Conservation (phyloP, 2,888 invertebrate species). For the Tethea ocularis region DNA sequence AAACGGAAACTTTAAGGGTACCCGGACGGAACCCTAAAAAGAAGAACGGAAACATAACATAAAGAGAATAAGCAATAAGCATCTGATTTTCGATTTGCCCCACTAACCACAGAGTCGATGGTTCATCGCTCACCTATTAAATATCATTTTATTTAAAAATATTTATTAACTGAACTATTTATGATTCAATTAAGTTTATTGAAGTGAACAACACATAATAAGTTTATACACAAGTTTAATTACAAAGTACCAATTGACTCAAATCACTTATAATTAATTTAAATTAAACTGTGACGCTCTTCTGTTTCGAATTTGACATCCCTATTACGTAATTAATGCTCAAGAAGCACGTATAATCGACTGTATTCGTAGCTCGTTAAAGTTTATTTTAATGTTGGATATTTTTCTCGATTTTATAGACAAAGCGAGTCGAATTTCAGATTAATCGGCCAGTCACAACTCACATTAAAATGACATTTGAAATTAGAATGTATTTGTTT, state of each 20-base stretch:
- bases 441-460: slow-evolving; percentile 23
- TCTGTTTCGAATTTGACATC: slow-evolving; percentile 29
- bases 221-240: not conserved
- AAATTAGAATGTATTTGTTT: not conserved
- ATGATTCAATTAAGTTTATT: not conserved
- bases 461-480: slow-evolving; percentile 12
- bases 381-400: slow-evolving; percentile 18
- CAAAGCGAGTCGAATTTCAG: slow-evolving; percentile 37
- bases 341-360: slow-evolving; percentile 17
- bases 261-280: slow-evolving; percentile 29
- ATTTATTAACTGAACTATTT: too few relatives aligned
- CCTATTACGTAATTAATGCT: slow-evolving; percentile 33
- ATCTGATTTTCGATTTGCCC: too few relatives aligned
- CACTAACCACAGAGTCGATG: too few relatives aligned
- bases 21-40: too few relatives aligned
- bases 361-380: slow-evolving; percentile 10
- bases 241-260: not conserved
- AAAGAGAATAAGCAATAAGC: too few relatives aligned
- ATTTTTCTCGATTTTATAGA: slow-evolving; percentile 29
- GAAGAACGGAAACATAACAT: too few relatives aligned
- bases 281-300: slow-evolving; percentile 16
- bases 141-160: too few relatives aligned
- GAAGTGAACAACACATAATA: not conserved
- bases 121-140: too few relatives aligned
- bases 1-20: too few relatives aligned